Evolutionary conservation across 2,888 invertebrate genomes (phyloP).

Genomic region (Thymelicus sylvestris): DNA sequence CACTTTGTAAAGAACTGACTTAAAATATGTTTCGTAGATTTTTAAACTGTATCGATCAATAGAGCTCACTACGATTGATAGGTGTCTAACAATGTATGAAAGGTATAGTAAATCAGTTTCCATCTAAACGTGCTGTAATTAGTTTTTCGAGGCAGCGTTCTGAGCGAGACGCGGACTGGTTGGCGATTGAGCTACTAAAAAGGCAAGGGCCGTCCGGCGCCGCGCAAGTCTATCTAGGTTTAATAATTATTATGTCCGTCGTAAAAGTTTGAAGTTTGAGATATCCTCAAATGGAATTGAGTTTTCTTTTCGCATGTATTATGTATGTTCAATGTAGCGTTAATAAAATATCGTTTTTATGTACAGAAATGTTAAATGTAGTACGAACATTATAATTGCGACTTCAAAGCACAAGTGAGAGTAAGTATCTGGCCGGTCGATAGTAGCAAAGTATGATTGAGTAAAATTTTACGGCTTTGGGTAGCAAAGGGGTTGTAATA

Average conservation of each 20-base stretch:
- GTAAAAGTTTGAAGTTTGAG: conserved; percentile 1
- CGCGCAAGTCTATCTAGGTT: not conserved
- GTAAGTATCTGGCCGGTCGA: too few species aligned
- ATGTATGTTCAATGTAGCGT: not conserved
- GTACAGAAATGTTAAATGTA: not conserved
- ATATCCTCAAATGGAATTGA: not conserved
- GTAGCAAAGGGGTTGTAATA: too few species aligned
- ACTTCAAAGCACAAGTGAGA: too few species aligned
- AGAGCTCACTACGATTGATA: too few species aligned
- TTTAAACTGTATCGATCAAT: too few species aligned
- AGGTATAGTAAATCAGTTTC: not conserved
- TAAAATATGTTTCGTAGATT: too few species aligned
- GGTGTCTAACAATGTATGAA: too few species aligned
- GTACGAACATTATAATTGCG: not conserved
- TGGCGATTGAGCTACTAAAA: not conserved
- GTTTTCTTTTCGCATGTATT: not conserved
- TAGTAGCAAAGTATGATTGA: too few species aligned
- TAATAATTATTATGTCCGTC: not conserved
- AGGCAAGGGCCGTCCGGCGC: not conserved
- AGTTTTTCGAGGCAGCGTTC: too few species aligned
- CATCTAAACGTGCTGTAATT: not conserved
- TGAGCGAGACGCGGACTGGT: too few species aligned
- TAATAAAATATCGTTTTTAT: not conserved
- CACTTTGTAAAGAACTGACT: too few species aligned
- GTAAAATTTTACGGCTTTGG: too few species aligned